phyloP scores from a whole-genome alignment of 2,113 vertebrate genomes.

The Chinchilla lanigera region DNA sequence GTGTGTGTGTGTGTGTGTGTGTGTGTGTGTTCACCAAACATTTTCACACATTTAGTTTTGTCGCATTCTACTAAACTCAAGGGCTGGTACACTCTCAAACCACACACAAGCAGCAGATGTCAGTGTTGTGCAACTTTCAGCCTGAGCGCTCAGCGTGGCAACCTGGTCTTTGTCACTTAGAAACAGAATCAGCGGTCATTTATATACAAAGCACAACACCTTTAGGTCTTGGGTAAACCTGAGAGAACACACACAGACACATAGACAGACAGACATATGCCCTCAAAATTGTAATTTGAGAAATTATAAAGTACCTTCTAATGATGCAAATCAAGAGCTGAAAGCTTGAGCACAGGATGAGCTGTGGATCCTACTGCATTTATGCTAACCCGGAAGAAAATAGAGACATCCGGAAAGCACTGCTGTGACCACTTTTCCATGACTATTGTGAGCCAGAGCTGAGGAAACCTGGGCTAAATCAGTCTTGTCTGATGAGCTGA shows the following conservation, averaged over 20 bases:
- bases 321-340: neutral
- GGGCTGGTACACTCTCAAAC: neutral
- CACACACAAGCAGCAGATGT: slow-evolving; percentile 85
- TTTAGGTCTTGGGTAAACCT: neutral
- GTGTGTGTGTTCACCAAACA: too few relatives aligned
- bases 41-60: neutral
- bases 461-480: neutral
- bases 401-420: neutral
- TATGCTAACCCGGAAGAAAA: neutral
- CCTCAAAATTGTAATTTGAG: neutral
- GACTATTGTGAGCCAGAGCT: neutral
- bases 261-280: neutral
- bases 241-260: neutral
- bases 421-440: neutral
- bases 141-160: neutral
- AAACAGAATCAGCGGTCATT: slow-evolving; percentile 17
- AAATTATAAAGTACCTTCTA: neutral
- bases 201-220: neutral
- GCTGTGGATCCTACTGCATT: rapidly evolving
- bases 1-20: rapidly evolving
- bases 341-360: neutral
- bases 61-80: neutral
- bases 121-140: slow-evolving; percentile 87
- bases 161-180: neutral
- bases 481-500: neutral